Evolutionary conservation across 2,888 invertebrate species (phyloP), one percentile per base, ranked within the genome.

Genomic region (Temnothorax ravouxi): DNA sequence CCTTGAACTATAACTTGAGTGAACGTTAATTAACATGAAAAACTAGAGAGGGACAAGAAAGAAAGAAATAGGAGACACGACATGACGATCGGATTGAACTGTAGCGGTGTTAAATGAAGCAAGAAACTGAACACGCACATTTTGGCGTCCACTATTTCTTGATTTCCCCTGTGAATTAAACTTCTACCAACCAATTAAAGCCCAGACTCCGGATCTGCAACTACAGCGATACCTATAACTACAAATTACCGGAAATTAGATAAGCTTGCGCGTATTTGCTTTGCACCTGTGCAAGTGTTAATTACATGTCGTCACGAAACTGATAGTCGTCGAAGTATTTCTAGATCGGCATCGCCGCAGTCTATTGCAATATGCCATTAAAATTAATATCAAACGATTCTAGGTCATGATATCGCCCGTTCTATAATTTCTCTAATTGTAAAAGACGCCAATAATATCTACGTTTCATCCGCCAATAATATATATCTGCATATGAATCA

Each of bases 101-200:
- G 34, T 34, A 11, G 3, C 56, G 15, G 3, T 59, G 18, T 34
- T 47, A 59, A 71, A 72, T 56, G 74, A 72, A 38, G 9, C 25
- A 79, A 79, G 59, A 64, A 80, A 72, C n/a, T 9, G 13, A 47
- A 72, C 72, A 80, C 34, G 59, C 79, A 72, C 59, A 72, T 80
- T 80, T 71, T 13, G 76, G 50, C 50, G 5, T 56, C 38, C 41
- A 29, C 13, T 34, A 52, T 72, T 59, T 72, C 59, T 59, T 72
- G 38, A 80, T 80, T 72, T 80, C 79, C 74, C 74, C 13, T 8
- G 56, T 25, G 74, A 72, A 72, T 80, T 72, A 80, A 80, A 61
- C 38, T 72, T 80, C 59, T 29, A 21, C 47, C 47, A 79, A 59
- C 47, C 74, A 80, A 80, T 80, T 80, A 59, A 72, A 56, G 18